Evolutionary conservation across 2,113 vertebrate species (phyloP).

Genomic region (Mus spicilegus): DNA sequence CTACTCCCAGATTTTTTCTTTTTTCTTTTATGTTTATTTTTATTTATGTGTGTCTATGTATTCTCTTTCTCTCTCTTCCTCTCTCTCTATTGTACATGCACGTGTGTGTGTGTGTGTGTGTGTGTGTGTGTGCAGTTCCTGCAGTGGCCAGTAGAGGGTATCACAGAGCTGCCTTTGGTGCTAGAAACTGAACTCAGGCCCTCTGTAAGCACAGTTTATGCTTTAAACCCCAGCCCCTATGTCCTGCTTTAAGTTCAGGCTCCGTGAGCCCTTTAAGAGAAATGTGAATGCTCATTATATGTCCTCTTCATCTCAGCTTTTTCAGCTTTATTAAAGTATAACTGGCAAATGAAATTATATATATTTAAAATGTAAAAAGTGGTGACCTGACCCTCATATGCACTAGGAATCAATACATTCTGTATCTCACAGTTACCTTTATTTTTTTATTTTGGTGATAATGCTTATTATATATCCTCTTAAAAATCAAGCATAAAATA

Average conservation of each 20-base stretch:
- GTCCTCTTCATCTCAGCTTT: too few species aligned
- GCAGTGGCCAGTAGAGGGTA: neutral
- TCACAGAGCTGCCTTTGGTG: neutral
- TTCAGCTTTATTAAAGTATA: neutral
- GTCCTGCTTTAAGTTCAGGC: neutral
- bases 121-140: neutral
- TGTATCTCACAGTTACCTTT: neutral
- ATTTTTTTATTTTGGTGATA: neutral
- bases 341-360: neutral
- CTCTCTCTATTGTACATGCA: too few species aligned
- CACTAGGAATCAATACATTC: neutral
- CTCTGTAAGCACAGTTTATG: neutral
- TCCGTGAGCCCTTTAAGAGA: neutral
- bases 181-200: too few species aligned
- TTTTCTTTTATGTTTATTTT: too few species aligned
- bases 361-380: neutral
- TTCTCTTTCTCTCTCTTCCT: too few species aligned
- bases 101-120: neutral
- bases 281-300: neutral
- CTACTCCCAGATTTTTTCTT: neutral
- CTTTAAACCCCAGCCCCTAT: neutral
- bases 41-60: too few species aligned
- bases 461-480: neutral
- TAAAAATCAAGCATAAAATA: neutral
- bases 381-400: neutral